Conservation (phyloP, 1,140 invertebrate species). For the Amyelois transitella region DNA sequence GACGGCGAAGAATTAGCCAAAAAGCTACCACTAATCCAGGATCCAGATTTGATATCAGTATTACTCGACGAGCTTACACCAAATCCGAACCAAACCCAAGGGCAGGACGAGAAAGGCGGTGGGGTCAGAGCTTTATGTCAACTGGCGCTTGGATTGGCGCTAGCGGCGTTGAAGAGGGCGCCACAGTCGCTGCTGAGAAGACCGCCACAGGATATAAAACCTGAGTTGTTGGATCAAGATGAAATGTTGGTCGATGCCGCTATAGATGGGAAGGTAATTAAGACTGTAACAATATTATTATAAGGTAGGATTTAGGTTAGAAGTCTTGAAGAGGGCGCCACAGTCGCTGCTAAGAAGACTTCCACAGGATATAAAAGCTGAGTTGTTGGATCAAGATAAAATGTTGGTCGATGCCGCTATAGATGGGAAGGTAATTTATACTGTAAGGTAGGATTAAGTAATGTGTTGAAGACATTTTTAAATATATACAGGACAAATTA, state of each 20-base stretch:
- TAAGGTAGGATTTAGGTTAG: neutral
- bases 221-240: conserved; percentile 80
- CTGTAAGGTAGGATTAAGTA: neutral
- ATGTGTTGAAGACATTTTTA: neutral
- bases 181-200: conserved; percentile 51
- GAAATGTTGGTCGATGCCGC: conserved; percentile 84
- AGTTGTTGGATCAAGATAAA: conserved; percentile 83
- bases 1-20: conserved; percentile 81
- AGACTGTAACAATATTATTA: neutral
- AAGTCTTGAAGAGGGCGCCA: conserved; percentile 71
- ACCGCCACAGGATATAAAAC: conserved; percentile 20
- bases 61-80: conserved; percentile 73
- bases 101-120: conserved; percentile 16
- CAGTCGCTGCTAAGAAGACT: conserved; percentile 39
- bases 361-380: conserved; percentile 23
- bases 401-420: conserved; percentile 83
- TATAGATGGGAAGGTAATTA: conserved; percentile 80
- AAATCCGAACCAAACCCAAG: neutral
- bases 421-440: conserved; percentile 77
- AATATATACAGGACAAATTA: too few species aligned
- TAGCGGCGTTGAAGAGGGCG: conserved; percentile 84
- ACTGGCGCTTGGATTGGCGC: conserved; percentile 86
- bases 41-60: conserved; percentile 78
- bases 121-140: conserved; percentile 84
- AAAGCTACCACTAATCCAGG: conserved; percentile 82